Percentiles rank a stretch among this genome's conserved stretches.
These are phyloP conservation scores for Arenaria interpres DNA, from an alignment of 2,113 vertebrate species.

Conservation along the genomic window DNA sequence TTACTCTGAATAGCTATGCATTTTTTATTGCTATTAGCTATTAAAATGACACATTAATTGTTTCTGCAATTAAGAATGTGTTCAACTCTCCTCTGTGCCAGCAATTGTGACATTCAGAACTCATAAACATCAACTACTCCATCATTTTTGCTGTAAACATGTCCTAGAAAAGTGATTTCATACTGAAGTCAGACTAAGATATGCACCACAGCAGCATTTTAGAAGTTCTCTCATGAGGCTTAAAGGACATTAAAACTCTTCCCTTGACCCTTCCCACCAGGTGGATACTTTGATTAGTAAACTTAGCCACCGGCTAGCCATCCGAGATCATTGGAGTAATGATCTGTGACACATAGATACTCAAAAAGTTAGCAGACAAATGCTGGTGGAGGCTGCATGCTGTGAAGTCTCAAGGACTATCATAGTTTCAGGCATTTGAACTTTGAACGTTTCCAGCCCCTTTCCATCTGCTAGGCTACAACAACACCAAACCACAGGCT, in stretches of 20 bases:
- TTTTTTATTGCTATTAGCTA: constrained; percentile 49
- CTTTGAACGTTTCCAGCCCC: not conserved
- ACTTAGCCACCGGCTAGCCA: not conserved
- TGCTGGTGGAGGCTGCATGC: accelerated
- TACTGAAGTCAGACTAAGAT: not conserved
- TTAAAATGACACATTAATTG: constrained; percentile 59
- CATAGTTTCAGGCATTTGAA: not conserved
- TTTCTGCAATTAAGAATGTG: constrained; percentile 49
- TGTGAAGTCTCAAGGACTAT: not conserved
- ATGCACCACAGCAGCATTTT: not conserved
- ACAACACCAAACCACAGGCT: not conserved
- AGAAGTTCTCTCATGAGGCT: not conserved
- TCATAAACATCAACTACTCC: constrained; percentile 49
- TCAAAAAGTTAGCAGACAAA: not conserved
- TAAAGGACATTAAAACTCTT: not conserved
- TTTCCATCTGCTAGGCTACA: not conserved
- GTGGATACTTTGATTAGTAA: constrained; percentile 7
- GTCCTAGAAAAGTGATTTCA: constrained; percentile 12
- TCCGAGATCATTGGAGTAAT: not conserved
- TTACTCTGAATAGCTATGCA: not conserved
- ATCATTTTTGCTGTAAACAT: constrained; percentile 41
- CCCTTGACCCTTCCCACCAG: not conserved
- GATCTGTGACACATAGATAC: not conserved
- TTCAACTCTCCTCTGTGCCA: not conserved
- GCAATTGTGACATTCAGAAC: constrained; percentile 55